Percentiles rank a stretch among this genome's conserved stretches.
Conservation (phyloP, 2,113 vertebrate genomes). For the Sorex araneus region DNA sequence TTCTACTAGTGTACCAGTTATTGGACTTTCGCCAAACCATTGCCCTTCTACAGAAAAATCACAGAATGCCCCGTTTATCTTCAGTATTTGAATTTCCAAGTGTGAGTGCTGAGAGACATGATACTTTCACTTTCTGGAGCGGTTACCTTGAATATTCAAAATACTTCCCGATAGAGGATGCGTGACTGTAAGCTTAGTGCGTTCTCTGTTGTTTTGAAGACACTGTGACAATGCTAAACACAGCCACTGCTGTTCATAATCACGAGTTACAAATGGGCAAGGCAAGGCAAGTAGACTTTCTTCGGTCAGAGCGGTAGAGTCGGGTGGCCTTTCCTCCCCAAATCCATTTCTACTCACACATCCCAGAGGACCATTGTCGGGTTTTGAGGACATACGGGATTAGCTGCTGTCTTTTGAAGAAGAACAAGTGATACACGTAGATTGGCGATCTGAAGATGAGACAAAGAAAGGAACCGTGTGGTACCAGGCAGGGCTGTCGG, state of each 20-base stretch:
- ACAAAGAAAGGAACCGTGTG: neutral
- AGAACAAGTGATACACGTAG: neutral
- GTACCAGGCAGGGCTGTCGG: too few species aligned
- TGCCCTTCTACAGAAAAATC: neutral
- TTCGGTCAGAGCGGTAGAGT: neutral
- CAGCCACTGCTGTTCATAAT: neutral
- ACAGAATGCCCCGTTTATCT: neutral
- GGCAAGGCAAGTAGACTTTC: slow-evolving; percentile 44
- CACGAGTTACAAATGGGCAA: neutral
- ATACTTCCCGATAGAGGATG: slow-evolving; percentile 28
- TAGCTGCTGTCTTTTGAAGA: neutral
- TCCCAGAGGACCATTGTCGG: neutral
- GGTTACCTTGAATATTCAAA: slow-evolving; percentile 46
- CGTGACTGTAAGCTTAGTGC: slow-evolving; percentile 1
- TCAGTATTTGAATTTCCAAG: neutral
- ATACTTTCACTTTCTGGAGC: neutral
- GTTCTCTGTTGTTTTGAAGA: slow-evolving; percentile 7
- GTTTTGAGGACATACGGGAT: neutral
- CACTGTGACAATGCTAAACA: neutral
- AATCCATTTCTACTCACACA: neutral
- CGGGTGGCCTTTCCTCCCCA: neutral
- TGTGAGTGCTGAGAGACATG: neutral
- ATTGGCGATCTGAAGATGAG: neutral
- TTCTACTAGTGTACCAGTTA: neutral
- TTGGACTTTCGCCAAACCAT: neutral